phyloP scores from a whole-genome alignment of 37 sponge, comb jelly and placozoan genomes.

The Ianthella basta region DNA sequence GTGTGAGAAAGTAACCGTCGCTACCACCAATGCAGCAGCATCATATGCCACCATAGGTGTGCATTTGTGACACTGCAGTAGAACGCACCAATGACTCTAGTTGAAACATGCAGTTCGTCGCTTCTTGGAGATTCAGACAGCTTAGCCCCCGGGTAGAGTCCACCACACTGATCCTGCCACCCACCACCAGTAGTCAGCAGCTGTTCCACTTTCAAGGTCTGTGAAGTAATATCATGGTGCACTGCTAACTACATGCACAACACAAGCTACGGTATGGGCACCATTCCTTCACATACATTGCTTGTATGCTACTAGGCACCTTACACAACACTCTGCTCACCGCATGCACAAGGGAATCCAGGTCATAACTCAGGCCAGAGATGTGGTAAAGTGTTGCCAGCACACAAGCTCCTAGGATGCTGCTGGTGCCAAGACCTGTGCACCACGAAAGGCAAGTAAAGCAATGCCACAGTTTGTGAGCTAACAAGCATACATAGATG shows the following conservation, averaged over 20 bases:
- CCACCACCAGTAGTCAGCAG: conserved; percentile 89
- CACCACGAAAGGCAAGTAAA: background rate
- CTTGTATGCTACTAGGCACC: too few relatives aligned
- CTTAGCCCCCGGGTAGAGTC: conserved; percentile 78
- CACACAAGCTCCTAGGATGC: conserved; percentile 78
- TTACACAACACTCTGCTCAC: conserved; percentile 34
- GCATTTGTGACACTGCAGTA: too few relatives aligned
- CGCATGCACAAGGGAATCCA: conserved; percentile 74
- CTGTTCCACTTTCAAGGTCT: conserved; percentile 84
- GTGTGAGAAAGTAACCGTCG: too few relatives aligned
- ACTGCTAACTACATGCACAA: too few relatives aligned
- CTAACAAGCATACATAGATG: too few relatives aligned
- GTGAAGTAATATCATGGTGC: background rate
- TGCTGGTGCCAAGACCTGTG: conserved; percentile 82
- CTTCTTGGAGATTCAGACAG: conserved; percentile 54
- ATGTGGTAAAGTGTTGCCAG: conserved; percentile 74
- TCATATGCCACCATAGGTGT: too few relatives aligned
- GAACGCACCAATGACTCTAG: background rate
- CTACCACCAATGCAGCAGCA: too few relatives aligned
- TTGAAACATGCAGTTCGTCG: background rate
- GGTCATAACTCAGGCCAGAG: conserved; percentile 46
- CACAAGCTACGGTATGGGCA: too few relatives aligned
- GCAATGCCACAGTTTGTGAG: too few relatives aligned
- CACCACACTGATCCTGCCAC: conserved; percentile 93
- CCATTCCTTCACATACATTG: too few relatives aligned